A percentile compares a stretch with the other conserved stretches of the same genome.
phyloP scores from a whole-genome alignment of 2,888 invertebrate species.

The Parascotia fuliginaria region DNA sequence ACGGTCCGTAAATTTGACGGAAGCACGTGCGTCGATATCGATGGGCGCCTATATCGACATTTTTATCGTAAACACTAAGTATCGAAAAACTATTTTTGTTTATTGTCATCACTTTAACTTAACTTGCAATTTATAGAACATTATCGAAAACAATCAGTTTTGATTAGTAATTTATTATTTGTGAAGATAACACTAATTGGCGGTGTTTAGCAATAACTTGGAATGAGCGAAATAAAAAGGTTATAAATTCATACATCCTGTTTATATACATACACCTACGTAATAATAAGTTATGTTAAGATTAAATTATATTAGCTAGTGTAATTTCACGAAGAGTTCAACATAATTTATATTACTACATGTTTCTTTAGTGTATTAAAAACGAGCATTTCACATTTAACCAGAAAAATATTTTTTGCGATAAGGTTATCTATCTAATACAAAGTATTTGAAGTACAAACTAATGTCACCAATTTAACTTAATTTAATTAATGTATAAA shows the following conservation, averaged over 20 bases:
- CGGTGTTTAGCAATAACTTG: slow-evolving; percentile 38
- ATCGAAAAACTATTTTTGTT: slow-evolving; percentile 25
- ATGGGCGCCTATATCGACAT: slow-evolving; percentile 41
- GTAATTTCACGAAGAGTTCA: slow-evolving; percentile 33
- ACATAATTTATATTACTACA: slow-evolving; percentile 15
- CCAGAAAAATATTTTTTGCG: too few species aligned
- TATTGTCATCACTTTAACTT: slow-evolving; percentile 56
- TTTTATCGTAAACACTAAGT: slow-evolving; percentile 38
- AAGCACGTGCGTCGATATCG: slow-evolving; percentile 57
- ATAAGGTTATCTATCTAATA: too few species aligned
- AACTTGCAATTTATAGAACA: slow-evolving; percentile 62
- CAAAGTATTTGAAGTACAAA: too few species aligned
- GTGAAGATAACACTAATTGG: slow-evolving; percentile 58
- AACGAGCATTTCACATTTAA: too few species aligned
- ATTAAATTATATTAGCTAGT: slow-evolving; percentile 29
- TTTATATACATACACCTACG: slow-evolving; percentile 38
- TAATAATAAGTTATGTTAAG: slow-evolving; percentile 32
- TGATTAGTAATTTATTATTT: slow-evolving; percentile 68
- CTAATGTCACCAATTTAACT: too few species aligned
- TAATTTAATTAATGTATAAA: too few species aligned
- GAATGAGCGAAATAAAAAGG: slow-evolving; percentile 33
- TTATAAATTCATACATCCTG: slow-evolving; percentile 31
- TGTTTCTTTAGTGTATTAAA: too few species aligned
- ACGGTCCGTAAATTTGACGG: slow-evolving; percentile 60
- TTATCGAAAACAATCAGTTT: slow-evolving; percentile 63